Conservation (phyloP, 2,113 vertebrate species). For the Nymphicus hollandicus region DNA sequence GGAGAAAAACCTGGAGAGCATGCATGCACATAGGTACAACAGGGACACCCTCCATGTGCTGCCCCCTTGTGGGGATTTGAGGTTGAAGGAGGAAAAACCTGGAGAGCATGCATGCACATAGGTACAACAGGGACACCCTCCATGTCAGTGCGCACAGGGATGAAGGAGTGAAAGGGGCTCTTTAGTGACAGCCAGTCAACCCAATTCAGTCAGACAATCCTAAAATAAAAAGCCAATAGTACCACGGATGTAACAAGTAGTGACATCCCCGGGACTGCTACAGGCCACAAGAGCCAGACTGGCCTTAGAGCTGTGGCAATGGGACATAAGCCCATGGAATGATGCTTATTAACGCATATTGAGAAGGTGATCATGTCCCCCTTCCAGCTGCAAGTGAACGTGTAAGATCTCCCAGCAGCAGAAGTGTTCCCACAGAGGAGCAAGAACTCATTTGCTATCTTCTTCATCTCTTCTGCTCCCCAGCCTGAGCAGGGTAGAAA, state of each 20-base stretch:
- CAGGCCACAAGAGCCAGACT: fast-evolving
- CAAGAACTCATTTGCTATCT: not conserved
- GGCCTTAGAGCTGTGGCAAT: not conserved
- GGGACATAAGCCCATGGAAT: not conserved
- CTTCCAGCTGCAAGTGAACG: not conserved
- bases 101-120: fast-evolving
- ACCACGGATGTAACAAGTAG: not conserved
- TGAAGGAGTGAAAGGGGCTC: fast-evolving
- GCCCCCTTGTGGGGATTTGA: too few species aligned
- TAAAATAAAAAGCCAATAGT: not conserved
- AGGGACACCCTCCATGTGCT: fast-evolving
- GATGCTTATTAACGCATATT: fast-evolving
- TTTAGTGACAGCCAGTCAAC: not conserved
- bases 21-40: fast-evolving
- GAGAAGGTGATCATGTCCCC: not conserved
- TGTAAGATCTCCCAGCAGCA: not conserved
- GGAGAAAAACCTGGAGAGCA: not conserved
- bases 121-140: too few species aligned
- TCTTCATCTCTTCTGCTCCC: not conserved
- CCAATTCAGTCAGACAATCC: too few species aligned
- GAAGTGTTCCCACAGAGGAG: not conserved
- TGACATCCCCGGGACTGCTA: not conserved
- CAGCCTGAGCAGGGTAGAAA: not conserved
- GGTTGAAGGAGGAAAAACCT: not conserved
- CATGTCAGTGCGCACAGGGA: fast-evolving